Evolutionary conservation across 2,888 invertebrate genomes (phyloP).

Genomic region (Liopterus haemorrhoidalis): DNA sequence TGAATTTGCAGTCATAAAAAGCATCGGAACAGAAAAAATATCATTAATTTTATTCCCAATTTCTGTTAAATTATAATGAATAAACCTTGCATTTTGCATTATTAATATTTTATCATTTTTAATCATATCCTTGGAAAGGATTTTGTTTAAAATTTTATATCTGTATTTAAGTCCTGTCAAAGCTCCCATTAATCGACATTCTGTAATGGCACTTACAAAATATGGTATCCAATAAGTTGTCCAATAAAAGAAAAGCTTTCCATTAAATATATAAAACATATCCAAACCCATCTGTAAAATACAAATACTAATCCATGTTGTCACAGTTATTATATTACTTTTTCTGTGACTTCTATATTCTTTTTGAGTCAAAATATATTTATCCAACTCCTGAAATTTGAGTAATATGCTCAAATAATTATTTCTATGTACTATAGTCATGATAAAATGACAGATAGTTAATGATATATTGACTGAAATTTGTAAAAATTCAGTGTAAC

Average conservation of each 20-base stretch:
- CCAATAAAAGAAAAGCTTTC: conserved; percentile 8
- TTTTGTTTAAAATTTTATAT: conserved; percentile 11
- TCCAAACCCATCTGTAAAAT: conserved; percentile 8
- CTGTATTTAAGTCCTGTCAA: conserved; percentile 7
- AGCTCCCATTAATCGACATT: conserved; percentile 8
- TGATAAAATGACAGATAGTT: conserved; percentile 14
- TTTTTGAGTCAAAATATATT: conserved; percentile 1
- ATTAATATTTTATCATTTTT: conserved; percentile 6
- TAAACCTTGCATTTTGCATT: not conserved
- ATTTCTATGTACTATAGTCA: conserved; percentile 3
- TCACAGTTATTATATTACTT: conserved; percentile 1
- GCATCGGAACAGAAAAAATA: conserved; percentile 8
- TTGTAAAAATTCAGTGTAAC: conserved; percentile 9
- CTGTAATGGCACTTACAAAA: conserved; percentile 9
- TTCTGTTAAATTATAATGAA: conserved; percentile 13
- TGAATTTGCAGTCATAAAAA: conserved; percentile 10
- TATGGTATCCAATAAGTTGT: conserved; percentile 13
- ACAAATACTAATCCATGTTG: conserved; percentile 7
- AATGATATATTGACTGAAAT: conserved; percentile 5
- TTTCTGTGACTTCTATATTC: conserved; percentile 1
- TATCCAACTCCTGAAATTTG: conserved; percentile 5
- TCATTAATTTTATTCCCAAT: conserved; percentile 10
- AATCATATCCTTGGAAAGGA: conserved; percentile 10
- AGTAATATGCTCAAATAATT: conserved; percentile 6
- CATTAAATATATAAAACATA: conserved; percentile 4